Evolutionary conservation across 2,797 vertebrate genomes (phyloP), one percentile per base, ranked within the genome.

Genomic region (Propithecus deckenii): DNA sequence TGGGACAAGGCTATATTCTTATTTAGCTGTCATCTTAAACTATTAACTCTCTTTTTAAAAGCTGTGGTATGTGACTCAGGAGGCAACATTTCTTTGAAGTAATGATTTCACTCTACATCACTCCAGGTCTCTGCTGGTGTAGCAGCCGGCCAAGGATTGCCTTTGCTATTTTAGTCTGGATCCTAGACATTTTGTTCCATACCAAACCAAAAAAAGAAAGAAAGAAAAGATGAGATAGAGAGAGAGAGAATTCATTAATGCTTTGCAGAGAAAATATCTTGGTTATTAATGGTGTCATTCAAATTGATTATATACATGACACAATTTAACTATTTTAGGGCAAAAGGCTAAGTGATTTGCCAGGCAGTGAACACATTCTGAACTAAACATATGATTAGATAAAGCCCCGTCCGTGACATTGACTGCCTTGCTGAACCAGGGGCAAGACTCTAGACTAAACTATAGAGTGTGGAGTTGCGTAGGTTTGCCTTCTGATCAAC

Each of bases 311-410:
- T 38, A 32, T 67, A 43, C 35, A 43, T 61, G 52, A 5, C 20
- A 81, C 38, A 61, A 15, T 83, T 85, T 48, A 88, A 86, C 74
- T 75, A 23, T 86, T 89, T 95, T 83, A 89, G 57, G 80, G 86
- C 71, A 84, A 84, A 90, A 79, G 41, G n/a, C 67, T 63, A 84
- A 95, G 76, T 30, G 32, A 84, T 50, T 79, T 65, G 50, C 43
- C 22, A 67, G 79, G 76, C 48, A 48, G 74, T 52, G 57, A 86
- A 59, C 30, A 28, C 1, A 1, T 81, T 96, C 55, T 84, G 35
- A 95, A 32, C 32, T 46, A 38, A 55, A 23, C 12, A 1, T 25
- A 10, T 28, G 43, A 79, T 85, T 61, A 25, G 63, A 57, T 72
- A 38, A 50, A 55, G 48, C 25, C 74, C 32, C 81, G 28, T 57